phyloP scores from a whole-genome alignment of 2,113 vertebrate genomes.

The Pardalotus punctatus region DNA sequence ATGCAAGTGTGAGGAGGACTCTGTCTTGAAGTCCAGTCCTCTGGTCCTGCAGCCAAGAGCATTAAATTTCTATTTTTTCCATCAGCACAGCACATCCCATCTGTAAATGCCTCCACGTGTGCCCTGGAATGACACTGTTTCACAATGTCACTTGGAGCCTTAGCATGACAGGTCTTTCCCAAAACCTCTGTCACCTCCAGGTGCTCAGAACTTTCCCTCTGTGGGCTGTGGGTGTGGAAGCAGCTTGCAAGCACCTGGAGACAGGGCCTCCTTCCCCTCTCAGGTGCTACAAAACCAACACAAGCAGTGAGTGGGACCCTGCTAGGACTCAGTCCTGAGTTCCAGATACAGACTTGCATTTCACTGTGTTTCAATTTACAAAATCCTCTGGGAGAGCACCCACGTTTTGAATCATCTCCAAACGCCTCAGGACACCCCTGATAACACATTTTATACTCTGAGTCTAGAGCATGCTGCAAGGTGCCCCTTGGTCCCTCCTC shows the following conservation, averaged over 20 bases:
- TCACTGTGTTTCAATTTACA: rapidly evolving
- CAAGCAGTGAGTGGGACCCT: rapidly evolving
- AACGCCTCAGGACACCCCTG: neutral
- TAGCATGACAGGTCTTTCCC: neutral
- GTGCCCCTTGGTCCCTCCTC: neutral
- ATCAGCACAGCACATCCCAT: neutral
- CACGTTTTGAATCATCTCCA: neutral
- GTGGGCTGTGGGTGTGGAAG: neutral
- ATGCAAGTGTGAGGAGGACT: neutral
- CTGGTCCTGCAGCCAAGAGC: neutral
- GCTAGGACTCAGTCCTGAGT: rapidly evolving
- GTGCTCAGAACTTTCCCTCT: neutral
- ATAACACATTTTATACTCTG: rapidly evolving
- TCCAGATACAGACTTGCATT: neutral
- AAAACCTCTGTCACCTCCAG: neutral
- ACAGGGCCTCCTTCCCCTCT: neutral
- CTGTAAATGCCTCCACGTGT: neutral
- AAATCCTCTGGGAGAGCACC: neutral
- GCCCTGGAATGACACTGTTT: neutral
- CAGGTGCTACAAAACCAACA: neutral
- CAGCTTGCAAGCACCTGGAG: neutral
- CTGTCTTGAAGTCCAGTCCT: neutral
- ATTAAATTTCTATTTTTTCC: neutral
- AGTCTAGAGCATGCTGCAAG: neutral
- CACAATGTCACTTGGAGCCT: neutral